A percentile compares a stretch with the other conserved stretches of the same genome.
phyloP scores from a whole-genome alignment of 23 tunicate species.

The Ciona savignyi region DNA sequence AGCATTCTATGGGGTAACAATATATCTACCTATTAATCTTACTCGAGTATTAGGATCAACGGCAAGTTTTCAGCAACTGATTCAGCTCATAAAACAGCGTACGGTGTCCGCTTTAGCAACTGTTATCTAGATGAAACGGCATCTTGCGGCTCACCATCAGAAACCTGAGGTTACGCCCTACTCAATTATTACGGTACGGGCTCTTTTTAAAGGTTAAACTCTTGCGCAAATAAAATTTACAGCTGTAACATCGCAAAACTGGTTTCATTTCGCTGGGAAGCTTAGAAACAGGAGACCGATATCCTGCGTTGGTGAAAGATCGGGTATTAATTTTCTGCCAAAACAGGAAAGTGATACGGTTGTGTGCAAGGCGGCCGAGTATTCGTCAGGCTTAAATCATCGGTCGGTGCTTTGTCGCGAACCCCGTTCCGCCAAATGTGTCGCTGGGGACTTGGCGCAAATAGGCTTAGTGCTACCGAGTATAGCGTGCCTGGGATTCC shows the following conservation, averaged over 20 bases:
- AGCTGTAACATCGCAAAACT: not conserved
- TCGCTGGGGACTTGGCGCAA: not conserved
- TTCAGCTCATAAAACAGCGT: not conserved
- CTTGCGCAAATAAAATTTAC: not conserved
- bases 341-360: not conserved
- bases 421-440: slow-evolving; percentile 2
- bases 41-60: not conserved
- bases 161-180: too few species aligned
- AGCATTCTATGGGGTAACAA: too few species aligned
- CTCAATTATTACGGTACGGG: too few species aligned
- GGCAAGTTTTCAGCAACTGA: not conserved
- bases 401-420: not conserved
- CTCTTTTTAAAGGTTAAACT: not conserved
- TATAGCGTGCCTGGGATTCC: not conserved
- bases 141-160: too few species aligned
- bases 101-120: not conserved
- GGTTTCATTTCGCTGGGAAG: not conserved
- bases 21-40: too few species aligned
- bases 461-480: not conserved
- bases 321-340: not conserved
- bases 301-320: not conserved
- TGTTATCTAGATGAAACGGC: not conserved
- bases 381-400: not conserved
- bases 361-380: not conserved
- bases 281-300: not conserved